These are phyloP conservation scores for Podargus strigoides DNA, from an alignment of 2,797 vertebrate genomes.

Conservation along the genomic window DNA sequence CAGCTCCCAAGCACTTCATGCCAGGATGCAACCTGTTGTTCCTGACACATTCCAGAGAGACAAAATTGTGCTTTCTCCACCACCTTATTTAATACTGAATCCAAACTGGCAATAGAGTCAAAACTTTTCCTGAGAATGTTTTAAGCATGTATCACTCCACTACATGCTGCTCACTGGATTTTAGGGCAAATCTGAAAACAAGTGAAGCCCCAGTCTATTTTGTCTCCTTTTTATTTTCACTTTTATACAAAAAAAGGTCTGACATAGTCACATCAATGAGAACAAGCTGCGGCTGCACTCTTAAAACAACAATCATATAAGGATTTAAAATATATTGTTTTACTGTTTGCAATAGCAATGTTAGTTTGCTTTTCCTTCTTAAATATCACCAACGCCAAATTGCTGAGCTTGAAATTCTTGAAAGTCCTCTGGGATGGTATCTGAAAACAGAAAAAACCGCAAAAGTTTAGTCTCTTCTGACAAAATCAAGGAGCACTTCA, in stretches of 20 bases:
- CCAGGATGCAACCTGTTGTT: neutral
- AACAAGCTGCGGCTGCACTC: slow-evolving; percentile 48
- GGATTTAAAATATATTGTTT: slow-evolving; percentile 65
- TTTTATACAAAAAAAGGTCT: slow-evolving; percentile 66
- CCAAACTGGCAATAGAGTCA: neutral
- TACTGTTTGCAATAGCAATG: slow-evolving; percentile 48
- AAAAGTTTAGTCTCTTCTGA: neutral
- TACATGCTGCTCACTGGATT: neutral
- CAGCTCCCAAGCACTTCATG: neutral
- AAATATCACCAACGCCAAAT: slow-evolving; percentile 79
- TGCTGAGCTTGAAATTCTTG: slow-evolving; percentile 95
- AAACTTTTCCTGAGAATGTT: neutral
- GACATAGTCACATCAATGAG: slow-evolving; percentile 42
- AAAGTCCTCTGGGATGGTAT: slow-evolving; percentile 97
- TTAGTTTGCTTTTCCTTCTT: slow-evolving; percentile 40
- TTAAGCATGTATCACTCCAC: neutral
- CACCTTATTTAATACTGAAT: neutral
- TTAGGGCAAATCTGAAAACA: neutral
- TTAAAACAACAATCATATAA: slow-evolving; percentile 48
- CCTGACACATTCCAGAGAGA: neutral
- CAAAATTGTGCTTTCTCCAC: neutral
- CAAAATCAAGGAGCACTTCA: neutral
- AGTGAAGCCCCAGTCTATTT: neutral
- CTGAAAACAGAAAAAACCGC: slow-evolving; percentile 73
- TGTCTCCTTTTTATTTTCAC: slow-evolving; percentile 72